Evolutionary conservation across 2,888 invertebrate genomes (phyloP).

Genomic region (Argyresthia goedartella): DNA sequence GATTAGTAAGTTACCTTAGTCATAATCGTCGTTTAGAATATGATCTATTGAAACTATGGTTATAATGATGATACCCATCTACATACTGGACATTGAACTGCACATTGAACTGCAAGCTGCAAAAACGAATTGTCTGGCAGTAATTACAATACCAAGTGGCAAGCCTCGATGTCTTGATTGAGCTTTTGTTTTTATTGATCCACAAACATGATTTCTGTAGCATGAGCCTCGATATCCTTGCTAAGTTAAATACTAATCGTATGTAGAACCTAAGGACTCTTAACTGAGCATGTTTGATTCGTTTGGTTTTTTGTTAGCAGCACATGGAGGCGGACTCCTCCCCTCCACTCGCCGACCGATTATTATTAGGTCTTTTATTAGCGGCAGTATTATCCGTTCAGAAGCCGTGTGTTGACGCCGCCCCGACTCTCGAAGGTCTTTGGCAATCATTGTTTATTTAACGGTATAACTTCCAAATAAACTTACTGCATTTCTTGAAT

Average conservation of each 20-base stretch:
- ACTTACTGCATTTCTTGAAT: neutral
- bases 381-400: conserved; percentile 44
- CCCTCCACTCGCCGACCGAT: conserved; percentile 42
- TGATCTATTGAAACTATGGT: too few relatives aligned
- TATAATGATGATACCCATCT: too few relatives aligned
- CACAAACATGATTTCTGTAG: conserved; percentile 38
- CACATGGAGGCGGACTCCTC: conserved; percentile 37
- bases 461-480: neutral
- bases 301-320: conserved; percentile 32
- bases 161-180: neutral
- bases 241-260: conserved; percentile 26
- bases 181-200: conserved; percentile 5
- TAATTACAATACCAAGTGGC: neutral
- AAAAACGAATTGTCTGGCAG: neutral
- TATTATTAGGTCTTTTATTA: conserved; percentile 31
- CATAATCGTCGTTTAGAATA: too few relatives aligned
- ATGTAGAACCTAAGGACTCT: conserved; percentile 14
- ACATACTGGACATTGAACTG: too few relatives aligned
- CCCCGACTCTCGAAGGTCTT: neutral
- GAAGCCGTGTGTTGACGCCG: conserved; percentile 38
- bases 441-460: neutral
- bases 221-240: conserved; percentile 32
- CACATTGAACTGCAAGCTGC: neutral
- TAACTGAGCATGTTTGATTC: conserved; percentile 28
- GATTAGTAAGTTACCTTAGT: neutral